Percentiles rank a stretch among this genome's conserved stretches.
These are phyloP conservation scores for Trissoscelio sp. DNA, from an alignment of 2,888 invertebrate species.

Conservation along the genomic window DNA sequence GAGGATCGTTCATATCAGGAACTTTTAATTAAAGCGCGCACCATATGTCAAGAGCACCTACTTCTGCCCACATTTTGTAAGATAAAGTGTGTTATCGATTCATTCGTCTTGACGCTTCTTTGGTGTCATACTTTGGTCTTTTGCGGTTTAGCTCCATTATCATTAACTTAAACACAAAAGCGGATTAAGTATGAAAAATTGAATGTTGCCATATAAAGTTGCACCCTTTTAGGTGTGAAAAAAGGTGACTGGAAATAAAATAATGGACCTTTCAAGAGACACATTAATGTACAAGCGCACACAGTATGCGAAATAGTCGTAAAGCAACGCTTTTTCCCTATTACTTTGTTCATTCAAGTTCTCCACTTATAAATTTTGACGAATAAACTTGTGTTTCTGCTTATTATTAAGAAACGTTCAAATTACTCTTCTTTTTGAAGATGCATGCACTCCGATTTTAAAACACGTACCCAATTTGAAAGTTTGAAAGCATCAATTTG, in stretches of 20 bases:
- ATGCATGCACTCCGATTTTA: constrained; percentile 16
- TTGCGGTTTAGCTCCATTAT: constrained; percentile 17
- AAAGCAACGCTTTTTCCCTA: constrained; percentile 9
- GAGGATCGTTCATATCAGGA: constrained; percentile 23
- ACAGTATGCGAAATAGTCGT: constrained; percentile 3
- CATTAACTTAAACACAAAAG: constrained; percentile 47
- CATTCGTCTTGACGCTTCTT: constrained; percentile 19
- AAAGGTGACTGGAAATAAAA: constrained; percentile 19
- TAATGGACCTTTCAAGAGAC: constrained; percentile 20
- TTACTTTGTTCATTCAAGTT: constrained; percentile 4
- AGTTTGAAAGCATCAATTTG: constrained; percentile 34
- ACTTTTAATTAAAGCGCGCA: constrained; percentile 72
- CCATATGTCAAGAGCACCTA: constrained; percentile 68
- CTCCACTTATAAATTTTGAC: not conserved
- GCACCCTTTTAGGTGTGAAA: constrained; percentile 8
- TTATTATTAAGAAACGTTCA: constrained; percentile 9
- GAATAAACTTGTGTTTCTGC: constrained; percentile 12
- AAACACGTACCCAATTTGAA: constrained; percentile 26
- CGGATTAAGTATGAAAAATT: constrained; percentile 31
- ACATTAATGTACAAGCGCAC: constrained; percentile 11
- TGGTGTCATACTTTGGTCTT: constrained; percentile 21
- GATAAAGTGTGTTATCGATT: constrained; percentile 13
- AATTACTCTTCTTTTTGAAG: constrained; percentile 7
- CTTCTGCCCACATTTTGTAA: constrained; percentile 57
- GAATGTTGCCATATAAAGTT: constrained; percentile 9